These are phyloP conservation scores for Pipa parva DNA, from an alignment of 2,113 vertebrate genomes.

Conservation along the genomic window DNA sequence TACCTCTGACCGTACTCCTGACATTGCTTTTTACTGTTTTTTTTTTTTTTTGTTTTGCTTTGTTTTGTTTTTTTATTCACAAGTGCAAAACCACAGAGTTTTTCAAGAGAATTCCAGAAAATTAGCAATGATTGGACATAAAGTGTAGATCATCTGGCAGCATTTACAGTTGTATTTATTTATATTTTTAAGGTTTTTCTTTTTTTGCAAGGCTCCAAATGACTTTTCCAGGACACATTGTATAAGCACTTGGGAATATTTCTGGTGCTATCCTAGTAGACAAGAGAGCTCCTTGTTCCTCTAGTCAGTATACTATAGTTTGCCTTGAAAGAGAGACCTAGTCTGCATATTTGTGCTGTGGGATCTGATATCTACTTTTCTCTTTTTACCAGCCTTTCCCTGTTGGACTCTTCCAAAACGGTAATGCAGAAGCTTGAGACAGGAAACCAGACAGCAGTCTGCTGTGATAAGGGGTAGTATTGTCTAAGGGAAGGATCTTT, in stretches of 20 bases:
- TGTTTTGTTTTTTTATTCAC: not conserved
- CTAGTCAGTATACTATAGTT: constrained; percentile 37
- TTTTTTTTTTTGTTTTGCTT: not conserved
- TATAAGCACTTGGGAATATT: constrained; percentile 21
- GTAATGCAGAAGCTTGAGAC: constrained; percentile 61
- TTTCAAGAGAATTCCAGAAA: constrained; percentile 7
- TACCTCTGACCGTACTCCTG: not conserved
- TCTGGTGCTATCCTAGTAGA: constrained; percentile 29
- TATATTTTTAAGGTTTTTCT: not conserved
- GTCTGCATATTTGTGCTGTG: constrained; percentile 45
- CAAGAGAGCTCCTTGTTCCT: constrained; percentile 41
- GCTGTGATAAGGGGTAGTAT: constrained; percentile 61
- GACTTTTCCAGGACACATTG: constrained; percentile 23
- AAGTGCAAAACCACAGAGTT: not conserved
- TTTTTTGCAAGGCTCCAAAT: not conserved
- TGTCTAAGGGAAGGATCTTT: constrained; percentile 60
- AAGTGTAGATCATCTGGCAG: not conserved
- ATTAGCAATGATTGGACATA: not conserved
- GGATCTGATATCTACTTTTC: constrained; percentile 53
- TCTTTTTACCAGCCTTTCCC: constrained; percentile 48
- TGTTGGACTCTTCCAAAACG: constrained; percentile 58
- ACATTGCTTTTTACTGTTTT: too few relatives aligned
- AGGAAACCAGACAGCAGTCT: constrained; percentile 75
- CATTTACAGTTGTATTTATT: not conserved
- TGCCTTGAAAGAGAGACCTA: constrained; percentile 36